These are phyloP conservation scores for Drosophila cyrtoloma DNA, from an alignment of 2,888 invertebrate genomes.

Conservation along the genomic window DNA sequence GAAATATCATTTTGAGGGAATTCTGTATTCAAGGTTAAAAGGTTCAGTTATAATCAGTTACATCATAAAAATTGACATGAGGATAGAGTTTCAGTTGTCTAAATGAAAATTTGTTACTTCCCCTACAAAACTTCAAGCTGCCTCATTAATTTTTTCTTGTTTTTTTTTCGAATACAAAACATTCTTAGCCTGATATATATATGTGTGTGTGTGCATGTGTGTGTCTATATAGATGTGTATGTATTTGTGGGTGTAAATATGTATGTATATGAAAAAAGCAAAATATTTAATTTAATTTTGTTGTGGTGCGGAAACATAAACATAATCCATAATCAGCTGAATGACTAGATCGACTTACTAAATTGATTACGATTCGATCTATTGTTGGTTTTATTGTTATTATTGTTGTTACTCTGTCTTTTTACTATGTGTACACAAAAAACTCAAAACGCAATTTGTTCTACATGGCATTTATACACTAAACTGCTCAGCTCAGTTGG, in stretches of 20 bases:
- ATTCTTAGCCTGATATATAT: slow-evolving; percentile 61
- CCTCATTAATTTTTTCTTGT: slow-evolving; percentile 28
- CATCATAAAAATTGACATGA: slow-evolving; percentile 59
- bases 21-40: slow-evolving; percentile 48
- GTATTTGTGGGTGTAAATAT: slow-evolving; percentile 23
- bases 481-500: slow-evolving; percentile 22
- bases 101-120: slow-evolving; percentile 35
- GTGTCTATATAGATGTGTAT: slow-evolving; percentile 30
- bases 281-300: slow-evolving; percentile 10
- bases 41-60: slow-evolving; percentile 42
- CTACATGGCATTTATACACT: slow-evolving; percentile 37
- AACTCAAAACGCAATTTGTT: slow-evolving; percentile 41
- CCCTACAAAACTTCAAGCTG: slow-evolving; percentile 45
- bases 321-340: slow-evolving; percentile 15
- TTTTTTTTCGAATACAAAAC: slow-evolving; percentile 43
- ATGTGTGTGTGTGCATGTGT: slow-evolving; percentile 20
- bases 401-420: background rate
- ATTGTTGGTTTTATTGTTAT: background rate
- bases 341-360: slow-evolving; percentile 48
- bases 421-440: slow-evolving; percentile 20
- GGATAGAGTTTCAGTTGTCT: slow-evolving; percentile 48
- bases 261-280: slow-evolving; percentile 20
- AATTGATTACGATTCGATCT: slow-evolving; percentile 40
- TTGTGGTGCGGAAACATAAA: slow-evolving; percentile 21
- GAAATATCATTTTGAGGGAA: slow-evolving; percentile 57